Percentiles rank a stretch among this genome's conserved stretches.
Evolutionary conservation across 2,888 invertebrate species (phyloP).

Genomic region (Zaprionus obscuricornis): DNA sequence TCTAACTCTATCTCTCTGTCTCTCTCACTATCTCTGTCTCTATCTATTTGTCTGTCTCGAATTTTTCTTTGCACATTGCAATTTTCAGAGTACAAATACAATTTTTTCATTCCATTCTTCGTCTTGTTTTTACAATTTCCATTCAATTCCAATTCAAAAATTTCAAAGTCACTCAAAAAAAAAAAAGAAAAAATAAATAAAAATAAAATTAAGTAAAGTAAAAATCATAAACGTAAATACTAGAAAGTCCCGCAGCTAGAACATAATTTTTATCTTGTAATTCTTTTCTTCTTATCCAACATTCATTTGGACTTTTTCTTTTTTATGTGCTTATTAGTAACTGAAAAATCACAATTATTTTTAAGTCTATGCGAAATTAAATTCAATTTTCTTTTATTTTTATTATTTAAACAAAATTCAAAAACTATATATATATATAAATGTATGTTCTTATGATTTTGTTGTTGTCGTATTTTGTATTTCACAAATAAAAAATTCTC

Average conservation of each 20-base stretch:
- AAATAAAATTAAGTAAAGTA: no score
- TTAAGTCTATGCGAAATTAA: slow-evolving; percentile 17
- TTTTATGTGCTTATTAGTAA: slow-evolving; percentile 23
- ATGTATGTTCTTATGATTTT: slow-evolving; percentile 39
- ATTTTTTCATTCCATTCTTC: no score
- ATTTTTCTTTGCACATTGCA: background rate
- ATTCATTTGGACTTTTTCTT: slow-evolving; percentile 22
- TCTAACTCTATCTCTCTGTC: background rate
- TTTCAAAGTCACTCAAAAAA: no score
- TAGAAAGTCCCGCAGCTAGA: slow-evolving; percentile 35
- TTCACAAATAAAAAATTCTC: slow-evolving; percentile 41
- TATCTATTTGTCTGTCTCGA: no score
- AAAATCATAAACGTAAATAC: no score
- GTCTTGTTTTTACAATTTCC: no score
- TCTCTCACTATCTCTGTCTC: background rate
- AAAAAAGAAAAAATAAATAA: no score
- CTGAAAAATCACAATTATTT: background rate
- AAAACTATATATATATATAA: slow-evolving; percentile 38
- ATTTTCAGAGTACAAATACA: no score
- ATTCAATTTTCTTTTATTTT: slow-evolving; percentile 15
- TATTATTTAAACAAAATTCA: slow-evolving; percentile 51
- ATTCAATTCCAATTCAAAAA: no score
- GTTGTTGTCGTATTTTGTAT: slow-evolving; percentile 52
- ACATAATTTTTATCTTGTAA: slow-evolving; percentile 3
- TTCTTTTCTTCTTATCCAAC: background rate